Percentiles rank a stretch among this genome's conserved stretches.
phyloP scores from a whole-genome alignment of 2,113 vertebrate genomes.

The Garra rufa region DNA sequence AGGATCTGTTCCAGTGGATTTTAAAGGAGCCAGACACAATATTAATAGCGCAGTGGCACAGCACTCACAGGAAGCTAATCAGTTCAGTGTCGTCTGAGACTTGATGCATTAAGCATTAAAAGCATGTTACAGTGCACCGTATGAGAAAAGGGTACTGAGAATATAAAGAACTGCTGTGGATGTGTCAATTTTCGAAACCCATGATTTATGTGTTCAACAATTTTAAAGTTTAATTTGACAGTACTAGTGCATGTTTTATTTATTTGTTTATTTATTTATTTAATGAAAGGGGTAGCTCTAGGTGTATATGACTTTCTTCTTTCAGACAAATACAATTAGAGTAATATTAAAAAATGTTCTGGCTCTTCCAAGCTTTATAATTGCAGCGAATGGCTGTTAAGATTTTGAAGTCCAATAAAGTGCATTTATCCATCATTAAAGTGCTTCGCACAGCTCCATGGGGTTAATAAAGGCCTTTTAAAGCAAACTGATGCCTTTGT shows the following conservation, averaged over 20 bases:
- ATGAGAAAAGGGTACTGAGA: background rate
- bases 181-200: background rate
- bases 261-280: background rate
- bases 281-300: background rate
- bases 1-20: conserved; percentile 63
- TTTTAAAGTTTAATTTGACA: background rate
- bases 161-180: background rate
- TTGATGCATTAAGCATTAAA: conserved; percentile 32
- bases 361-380: too few relatives aligned
- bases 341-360: too few relatives aligned
- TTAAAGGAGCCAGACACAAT: conserved; percentile 68
- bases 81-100: conserved; percentile 65
- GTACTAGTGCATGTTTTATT: background rate
- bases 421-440: too few relatives aligned
- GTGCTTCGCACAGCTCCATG: too few relatives aligned
- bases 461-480: too few relatives aligned
- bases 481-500: too few relatives aligned
- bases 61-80: conserved; percentile 67
- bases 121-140: background rate
- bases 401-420: too few relatives aligned
- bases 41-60: conserved; percentile 67
- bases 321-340: too few relatives aligned
- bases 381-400: too few relatives aligned
- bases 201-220: background rate
- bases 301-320: too few relatives aligned